Evolutionary conservation across 2,113 vertebrate genomes (phyloP).

Genomic region (Gallinago media): DNA sequence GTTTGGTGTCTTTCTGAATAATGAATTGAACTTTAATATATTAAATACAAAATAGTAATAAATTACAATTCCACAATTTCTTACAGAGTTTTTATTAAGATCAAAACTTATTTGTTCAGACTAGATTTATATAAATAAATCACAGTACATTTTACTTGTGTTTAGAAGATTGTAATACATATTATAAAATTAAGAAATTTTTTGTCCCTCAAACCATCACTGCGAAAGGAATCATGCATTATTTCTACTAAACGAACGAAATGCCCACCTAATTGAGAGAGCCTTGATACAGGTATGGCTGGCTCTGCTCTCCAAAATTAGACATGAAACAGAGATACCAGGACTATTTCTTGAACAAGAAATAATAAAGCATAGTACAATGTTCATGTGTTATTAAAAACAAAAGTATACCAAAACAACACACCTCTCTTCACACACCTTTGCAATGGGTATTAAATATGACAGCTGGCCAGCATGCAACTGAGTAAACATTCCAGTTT

Average conservation of each 20-base stretch:
- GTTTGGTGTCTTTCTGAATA: constrained; percentile 12
- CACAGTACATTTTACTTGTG: constrained; percentile 82
- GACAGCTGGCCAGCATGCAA: constrained; percentile 86
- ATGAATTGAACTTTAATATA: constrained; percentile 39
- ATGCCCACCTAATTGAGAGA: constrained; percentile 61
- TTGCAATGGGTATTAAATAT: constrained; percentile 64
- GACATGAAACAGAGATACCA: constrained; percentile 72
- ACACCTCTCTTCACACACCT: constrained; percentile 50
- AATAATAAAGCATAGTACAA: constrained; percentile 70
- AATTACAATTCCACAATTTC: constrained; percentile 62
- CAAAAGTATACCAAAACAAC: constrained; percentile 52
- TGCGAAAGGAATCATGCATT: constrained; percentile 86
- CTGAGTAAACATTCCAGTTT: constrained; percentile 74
- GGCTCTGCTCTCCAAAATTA: constrained; percentile 61
- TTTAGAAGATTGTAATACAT: constrained; percentile 80
- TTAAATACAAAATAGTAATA: constrained; percentile 69
- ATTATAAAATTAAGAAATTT: constrained; percentile 78
- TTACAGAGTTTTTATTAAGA: constrained; percentile 75
- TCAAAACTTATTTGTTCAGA: constrained; percentile 77
- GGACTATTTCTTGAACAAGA: constrained; percentile 67
- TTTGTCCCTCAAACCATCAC: constrained; percentile 70
- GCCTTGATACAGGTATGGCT: constrained; percentile 59
- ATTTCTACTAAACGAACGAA: constrained; percentile 70
- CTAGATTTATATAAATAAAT: constrained; percentile 83
- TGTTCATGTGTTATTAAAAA: constrained; percentile 52